Conservation (phyloP, 2,113 vertebrate species). For the Ovibos moschatus region DNA sequence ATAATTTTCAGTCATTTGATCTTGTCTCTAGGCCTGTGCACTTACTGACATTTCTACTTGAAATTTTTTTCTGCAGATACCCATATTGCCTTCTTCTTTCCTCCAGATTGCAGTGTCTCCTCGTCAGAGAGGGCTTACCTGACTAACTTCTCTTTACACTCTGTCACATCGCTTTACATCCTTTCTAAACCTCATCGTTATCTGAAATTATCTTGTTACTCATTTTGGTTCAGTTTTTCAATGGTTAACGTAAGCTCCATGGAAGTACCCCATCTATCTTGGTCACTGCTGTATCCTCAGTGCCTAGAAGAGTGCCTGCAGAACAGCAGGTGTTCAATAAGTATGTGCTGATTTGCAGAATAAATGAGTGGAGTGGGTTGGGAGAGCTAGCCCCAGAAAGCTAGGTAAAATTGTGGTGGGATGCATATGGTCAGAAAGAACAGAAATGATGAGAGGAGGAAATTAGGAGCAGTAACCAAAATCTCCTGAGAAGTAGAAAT, state of each 20-base stretch:
- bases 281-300: neutral
- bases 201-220: constrained; percentile 4
- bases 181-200: neutral
- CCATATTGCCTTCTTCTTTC: neutral
- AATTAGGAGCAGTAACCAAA: neutral
- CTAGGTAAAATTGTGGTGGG: neutral
- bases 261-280: neutral
- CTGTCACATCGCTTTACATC: neutral
- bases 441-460: constrained; percentile 30
- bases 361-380: neutral
- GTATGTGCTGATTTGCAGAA: neutral
- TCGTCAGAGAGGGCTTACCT: neutral
- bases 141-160: neutral
- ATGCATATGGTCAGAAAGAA: neutral
- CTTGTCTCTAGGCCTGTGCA: neutral
- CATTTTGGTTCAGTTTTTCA: neutral
- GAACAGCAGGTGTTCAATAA: neutral
- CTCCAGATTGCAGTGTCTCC: neutral
- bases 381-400: neutral
- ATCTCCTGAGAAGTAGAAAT: constrained; percentile 16
- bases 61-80: neutral
- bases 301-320: neutral
- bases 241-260: neutral
- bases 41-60: neutral
- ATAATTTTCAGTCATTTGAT: neutral